Conservation (phyloP, 2,888 invertebrate species). For the Brenthis ino region DNA sequence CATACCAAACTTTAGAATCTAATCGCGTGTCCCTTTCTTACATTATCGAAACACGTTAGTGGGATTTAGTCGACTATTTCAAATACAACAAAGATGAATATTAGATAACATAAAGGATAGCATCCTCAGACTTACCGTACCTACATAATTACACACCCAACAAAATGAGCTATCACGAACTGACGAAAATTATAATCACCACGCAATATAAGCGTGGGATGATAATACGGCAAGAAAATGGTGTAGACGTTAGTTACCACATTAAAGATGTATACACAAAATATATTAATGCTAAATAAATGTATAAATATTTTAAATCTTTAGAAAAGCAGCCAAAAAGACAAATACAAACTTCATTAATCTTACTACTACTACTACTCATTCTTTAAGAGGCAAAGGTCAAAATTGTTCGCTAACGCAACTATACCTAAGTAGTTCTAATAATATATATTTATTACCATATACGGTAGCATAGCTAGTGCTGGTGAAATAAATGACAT, state of each 20-base stretch:
- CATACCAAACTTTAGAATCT: slow-evolving; percentile 60
- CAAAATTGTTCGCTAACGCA: slow-evolving; percentile 45
- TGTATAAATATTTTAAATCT: slow-evolving; percentile 4
- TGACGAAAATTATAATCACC: slow-evolving; percentile 72
- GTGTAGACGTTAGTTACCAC: slow-evolving; percentile 40
- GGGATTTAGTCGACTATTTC: slow-evolving; percentile 29
- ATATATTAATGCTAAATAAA: slow-evolving; percentile 20
- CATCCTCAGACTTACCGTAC: slow-evolving; percentile 32
- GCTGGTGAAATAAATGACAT: slow-evolving; percentile 53
- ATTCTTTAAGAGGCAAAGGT: slow-evolving; percentile 49
- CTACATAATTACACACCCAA: slow-evolving; percentile 63
- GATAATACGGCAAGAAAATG: slow-evolving; percentile 63
- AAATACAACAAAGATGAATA: slow-evolving; percentile 30
- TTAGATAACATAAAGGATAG: slow-evolving; percentile 26
- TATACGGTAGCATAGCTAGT: slow-evolving; percentile 40
- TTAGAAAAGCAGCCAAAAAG: slow-evolving; percentile 5
- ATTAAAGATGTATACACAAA: slow-evolving; percentile 19
- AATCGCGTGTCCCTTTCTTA: slow-evolving; percentile 49
- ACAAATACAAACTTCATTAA: slow-evolving; percentile 25
- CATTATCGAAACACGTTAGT: slow-evolving; percentile 21
- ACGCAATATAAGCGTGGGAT: slow-evolving; percentile 68
- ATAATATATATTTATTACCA: slow-evolving; percentile 48
- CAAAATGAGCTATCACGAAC: slow-evolving; percentile 62
- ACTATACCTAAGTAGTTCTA: slow-evolving; percentile 62
- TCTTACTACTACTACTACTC: slow-evolving; percentile 27